Evolutionary conservation across 2,888 invertebrate species (phyloP).

Genomic region (Scrobipalpa costella): DNA sequence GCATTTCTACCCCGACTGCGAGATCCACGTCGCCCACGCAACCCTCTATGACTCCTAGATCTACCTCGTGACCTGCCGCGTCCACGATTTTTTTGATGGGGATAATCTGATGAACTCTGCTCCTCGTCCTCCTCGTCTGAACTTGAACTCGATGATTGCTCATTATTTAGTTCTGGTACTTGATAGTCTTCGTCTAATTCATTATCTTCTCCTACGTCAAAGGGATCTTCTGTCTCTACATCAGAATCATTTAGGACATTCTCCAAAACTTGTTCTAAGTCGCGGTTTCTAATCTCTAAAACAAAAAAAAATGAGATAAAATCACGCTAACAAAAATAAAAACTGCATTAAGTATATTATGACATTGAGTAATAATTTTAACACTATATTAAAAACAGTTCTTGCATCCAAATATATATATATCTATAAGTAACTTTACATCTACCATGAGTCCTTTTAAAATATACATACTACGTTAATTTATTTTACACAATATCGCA

Average conservation of each 20-base stretch:
- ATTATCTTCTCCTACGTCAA: not conserved
- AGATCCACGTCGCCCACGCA: not conserved
- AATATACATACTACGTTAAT: too few species aligned
- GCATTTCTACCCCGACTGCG: not conserved
- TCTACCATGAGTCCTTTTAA: too few species aligned
- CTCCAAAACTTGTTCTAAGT: not conserved
- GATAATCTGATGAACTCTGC: not conserved
- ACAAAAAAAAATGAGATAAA: too few species aligned
- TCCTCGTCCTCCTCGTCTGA: not conserved
- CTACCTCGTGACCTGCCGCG: not conserved
- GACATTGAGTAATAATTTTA: too few species aligned
- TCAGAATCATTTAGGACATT: conserved; percentile 3
- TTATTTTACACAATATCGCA: too few species aligned
- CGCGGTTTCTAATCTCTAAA: too few species aligned
- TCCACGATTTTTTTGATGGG: not conserved
- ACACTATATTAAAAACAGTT: too few species aligned
- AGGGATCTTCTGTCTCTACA: not conserved
- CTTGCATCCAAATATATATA: too few species aligned
- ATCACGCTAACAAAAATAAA: too few species aligned
- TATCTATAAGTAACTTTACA: too few species aligned
- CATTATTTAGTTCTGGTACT: not conserved
- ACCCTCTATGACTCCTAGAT: not conserved
- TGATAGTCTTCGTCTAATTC: not conserved
- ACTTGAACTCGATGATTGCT: conserved; percentile 5
- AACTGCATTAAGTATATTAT: too few species aligned